Base-by-base conservation (phyloP, 2,888 invertebrate genomes). In the Malthinus seriepunctatus region DNA sequence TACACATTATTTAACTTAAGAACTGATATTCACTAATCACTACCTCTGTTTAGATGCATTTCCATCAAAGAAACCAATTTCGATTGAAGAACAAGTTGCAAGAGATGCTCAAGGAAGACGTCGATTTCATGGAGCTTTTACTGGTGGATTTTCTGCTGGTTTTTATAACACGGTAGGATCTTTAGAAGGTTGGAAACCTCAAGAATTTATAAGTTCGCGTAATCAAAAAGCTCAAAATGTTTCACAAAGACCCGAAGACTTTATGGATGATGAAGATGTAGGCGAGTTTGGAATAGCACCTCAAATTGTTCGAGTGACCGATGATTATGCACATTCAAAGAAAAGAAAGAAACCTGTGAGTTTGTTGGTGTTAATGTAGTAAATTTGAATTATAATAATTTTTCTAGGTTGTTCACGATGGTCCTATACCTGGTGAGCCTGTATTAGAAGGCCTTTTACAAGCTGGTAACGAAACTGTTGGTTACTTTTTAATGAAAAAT, bases 51-150 rank as follows among this genome's bases (percentile, higher is more conserved):
- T 68, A 93, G 94, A 93, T 80, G 87, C 88, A 66, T 78, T 91
- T 32, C 90, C 91, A 0, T 83, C 87, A 44, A 94, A 93, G 73
- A 90, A 90, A 67, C 92, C 94, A 31, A 85, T 89, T 39, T 83
- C 87, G 8, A 77, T 90, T 12, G 88, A 91, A 76, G 97, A 98
- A 70, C 95, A 97, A 79, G 87, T 89, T 69, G 97, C 93, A 0
- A 89, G 88, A 48, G 97, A 98, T 77, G 89, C 87, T 32, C 88
- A 93, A 73, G 98, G 97, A 0, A 83, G 91, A 56, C 84, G 95
- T 7, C 81, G 98, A 69, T 99, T 99, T 77, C 99, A 99, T 79
- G 99, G 99, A 6, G 99, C 99, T 0, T 99, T 99, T 75, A 99
- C 98, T 0, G 99, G 99, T 0, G 79, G 93, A 2, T 99, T 98